Percentiles rank a stretch among this genome's conserved stretches.
These are phyloP conservation scores for Euura lappo DNA, from an alignment of 1,140 invertebrate species.

Conservation along the genomic window DNA sequence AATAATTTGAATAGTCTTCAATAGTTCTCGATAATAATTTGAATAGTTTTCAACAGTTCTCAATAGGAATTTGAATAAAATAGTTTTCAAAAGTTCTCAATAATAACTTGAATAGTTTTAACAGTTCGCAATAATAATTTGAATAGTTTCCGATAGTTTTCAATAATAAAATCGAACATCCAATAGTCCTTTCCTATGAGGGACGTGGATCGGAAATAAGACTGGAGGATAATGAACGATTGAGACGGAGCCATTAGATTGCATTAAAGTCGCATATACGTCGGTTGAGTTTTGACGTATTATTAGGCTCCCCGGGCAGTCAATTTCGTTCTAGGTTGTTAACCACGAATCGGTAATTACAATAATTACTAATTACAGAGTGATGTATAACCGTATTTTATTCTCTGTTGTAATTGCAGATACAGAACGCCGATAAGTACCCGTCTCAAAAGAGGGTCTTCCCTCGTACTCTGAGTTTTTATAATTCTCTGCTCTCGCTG, in stretches of 20 bases:
- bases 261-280: not conserved
- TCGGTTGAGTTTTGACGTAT: not conserved
- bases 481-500: not conserved
- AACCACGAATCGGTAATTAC: not conserved
- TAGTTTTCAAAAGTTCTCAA: too few species aligned
- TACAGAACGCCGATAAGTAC: too few species aligned
- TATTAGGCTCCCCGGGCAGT: not conserved
- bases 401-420: too few species aligned
- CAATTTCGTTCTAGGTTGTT: not conserved
- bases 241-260: not conserved
- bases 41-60: too few species aligned
- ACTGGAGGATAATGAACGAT: not conserved
- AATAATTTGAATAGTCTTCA: too few species aligned
- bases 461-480: not conserved
- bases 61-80: too few species aligned
- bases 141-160: too few species aligned
- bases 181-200: too few species aligned
- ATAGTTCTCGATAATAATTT: too few species aligned
- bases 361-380: slow-evolving; percentile 1
- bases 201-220: slow-evolving; percentile 7
- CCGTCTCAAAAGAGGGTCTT: not conserved
- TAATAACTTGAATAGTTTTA: too few species aligned
- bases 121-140: too few species aligned
- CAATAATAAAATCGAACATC: too few species aligned
- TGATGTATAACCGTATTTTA: not conserved